Evolutionary conservation across 2,797 vertebrate species (phyloP).

Genomic region (Schizothorax lantsangensis): DNA sequence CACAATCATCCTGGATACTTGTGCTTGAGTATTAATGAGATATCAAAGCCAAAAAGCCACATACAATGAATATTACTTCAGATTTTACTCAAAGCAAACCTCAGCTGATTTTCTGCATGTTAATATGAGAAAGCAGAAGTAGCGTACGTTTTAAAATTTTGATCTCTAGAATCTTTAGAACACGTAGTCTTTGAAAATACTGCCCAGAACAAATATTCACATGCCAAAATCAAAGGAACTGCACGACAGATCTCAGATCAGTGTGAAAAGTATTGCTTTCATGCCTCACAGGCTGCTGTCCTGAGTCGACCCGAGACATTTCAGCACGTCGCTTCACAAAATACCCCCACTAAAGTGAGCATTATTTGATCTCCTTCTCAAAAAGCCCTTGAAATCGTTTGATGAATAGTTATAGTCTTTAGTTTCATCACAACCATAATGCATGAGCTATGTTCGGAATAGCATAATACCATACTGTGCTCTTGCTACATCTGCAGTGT

Average conservation of each 20-base stretch:
- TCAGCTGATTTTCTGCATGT: neutral
- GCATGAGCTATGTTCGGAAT: neutral
- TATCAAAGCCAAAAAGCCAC: neutral
- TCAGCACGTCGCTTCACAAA: neutral
- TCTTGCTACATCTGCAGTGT: neutral
- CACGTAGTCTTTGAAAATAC: neutral
- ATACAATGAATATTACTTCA: neutral
- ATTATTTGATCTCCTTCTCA: neutral
- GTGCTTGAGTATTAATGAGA: neutral
- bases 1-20: neutral
- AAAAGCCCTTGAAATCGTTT: neutral
- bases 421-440: neutral
- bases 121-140: neutral
- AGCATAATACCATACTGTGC: neutral
- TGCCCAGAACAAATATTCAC: neutral
- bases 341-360: neutral
- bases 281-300: constrained; percentile 1
- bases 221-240: neutral
- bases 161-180: neutral
- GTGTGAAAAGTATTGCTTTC: neutral
- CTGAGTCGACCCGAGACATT: neutral
- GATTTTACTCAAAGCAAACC: neutral
- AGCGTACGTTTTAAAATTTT: neutral
- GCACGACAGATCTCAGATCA: constrained; percentile 1
- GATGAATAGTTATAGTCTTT: neutral